These are phyloP conservation scores for Calcarius ornatus DNA, from an alignment of 2,113 vertebrate genomes.

Conservation along the genomic window DNA sequence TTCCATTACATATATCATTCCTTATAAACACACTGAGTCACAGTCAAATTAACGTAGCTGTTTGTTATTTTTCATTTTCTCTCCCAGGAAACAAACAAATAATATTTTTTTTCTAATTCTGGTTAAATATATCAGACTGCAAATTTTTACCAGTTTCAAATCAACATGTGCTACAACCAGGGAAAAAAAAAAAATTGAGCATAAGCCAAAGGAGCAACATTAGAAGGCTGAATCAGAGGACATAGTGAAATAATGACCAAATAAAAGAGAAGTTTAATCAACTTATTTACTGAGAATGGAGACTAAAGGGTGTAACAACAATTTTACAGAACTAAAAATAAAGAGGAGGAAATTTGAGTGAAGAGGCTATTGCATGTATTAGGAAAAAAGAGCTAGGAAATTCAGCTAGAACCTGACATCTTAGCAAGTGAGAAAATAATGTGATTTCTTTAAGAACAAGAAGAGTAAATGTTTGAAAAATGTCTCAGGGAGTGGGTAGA, in stretches of 20 bases:
- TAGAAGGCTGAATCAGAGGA: too few species aligned
- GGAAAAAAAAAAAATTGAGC: too few species aligned
- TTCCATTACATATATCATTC: background rate
- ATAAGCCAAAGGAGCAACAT: too few species aligned
- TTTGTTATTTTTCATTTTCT: background rate
- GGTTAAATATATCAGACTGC: background rate
- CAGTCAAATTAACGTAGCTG: background rate
- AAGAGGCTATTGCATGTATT: background rate
- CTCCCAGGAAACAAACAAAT: background rate
- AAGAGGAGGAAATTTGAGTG: background rate
- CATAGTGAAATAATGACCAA: background rate
- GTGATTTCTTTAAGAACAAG: background rate
- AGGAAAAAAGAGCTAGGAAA: background rate
- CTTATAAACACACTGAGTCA: background rate
- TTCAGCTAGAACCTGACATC: background rate
- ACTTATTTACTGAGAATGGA: background rate
- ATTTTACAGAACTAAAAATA: background rate
- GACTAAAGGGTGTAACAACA: background rate
- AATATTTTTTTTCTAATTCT: background rate
- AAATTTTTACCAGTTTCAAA: too few species aligned
- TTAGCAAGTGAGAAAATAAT: background rate
- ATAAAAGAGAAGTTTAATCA: background rate
- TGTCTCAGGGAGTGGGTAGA: background rate
- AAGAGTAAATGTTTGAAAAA: background rate
- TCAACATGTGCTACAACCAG: too few species aligned